Evolutionary conservation across 2,888 invertebrate genomes (phyloP), one percentile per base, ranked within the genome.

Genomic region (Caenorhabditis becei): DNA sequence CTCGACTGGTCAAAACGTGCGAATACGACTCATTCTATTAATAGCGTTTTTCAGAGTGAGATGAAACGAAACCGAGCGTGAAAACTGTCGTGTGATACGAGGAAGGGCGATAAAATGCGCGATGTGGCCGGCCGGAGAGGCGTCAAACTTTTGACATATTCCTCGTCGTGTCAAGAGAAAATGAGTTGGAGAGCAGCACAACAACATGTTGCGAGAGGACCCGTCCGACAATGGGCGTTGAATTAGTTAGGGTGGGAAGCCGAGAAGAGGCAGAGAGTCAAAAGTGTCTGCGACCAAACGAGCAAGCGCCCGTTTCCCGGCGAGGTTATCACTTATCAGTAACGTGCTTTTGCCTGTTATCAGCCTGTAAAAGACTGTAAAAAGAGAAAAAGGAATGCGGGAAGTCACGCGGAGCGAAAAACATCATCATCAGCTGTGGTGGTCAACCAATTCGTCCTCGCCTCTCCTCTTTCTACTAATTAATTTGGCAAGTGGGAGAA

Each of bases 91-190:
- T 8, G 5, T 23, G 47, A 20, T 23, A 49, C 18, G 37, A 11
- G 16, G 47, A 62, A 41, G 47, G 67, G 58, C 66, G 49, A 63
- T 63, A 63, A 63, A 71, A 56, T 62, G 67, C 32, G 56, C 23
- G 32, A 35, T 14, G n/a, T 10, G 58, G 41, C 4, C 24, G 51
- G 35, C 49, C 35, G 54, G 62, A 10, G 47, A 67, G 77, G 77
- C 67, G 77, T 67, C 67, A 69, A 67, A 69, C 61, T 67, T 67
- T 67, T 67, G 77, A 69, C 67, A 69, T 67, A 69, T 67, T 67
- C 44, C 56, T 67, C 67, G 35, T 67, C 67, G 32, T 61, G 67
- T 67, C 65, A 74, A 66, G 56, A 62, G 62, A 63, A 62, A 70
- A 59, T 61, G 77, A 77, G 63, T 54, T 59, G 61, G 35, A 47